Evolutionary conservation across 2,113 vertebrate genomes (phyloP), one percentile per base, ranked within the genome.

Genomic region (Rhagologus leucostigma): DNA sequence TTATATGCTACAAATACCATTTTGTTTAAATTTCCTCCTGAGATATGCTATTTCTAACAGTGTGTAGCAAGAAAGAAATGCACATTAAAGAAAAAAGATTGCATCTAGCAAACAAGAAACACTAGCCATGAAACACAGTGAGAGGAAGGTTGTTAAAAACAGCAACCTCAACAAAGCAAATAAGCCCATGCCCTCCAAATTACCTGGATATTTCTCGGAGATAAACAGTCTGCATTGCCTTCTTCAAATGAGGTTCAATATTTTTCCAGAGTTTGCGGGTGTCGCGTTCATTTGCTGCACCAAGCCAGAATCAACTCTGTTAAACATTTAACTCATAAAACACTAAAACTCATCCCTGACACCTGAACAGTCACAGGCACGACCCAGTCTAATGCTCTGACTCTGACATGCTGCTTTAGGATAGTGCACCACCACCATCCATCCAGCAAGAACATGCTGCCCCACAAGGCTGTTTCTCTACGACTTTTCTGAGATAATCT

Each of bases 161-260:
- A 79, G 53, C 52, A 87, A 65, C 27, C 44, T 49, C 30, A 74
- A 73, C 42, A 89, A 94, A 92, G 64, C 10, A 82, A 87, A 75
- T 18, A 44, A 79, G 42, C 9, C 33, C 19, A 16, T 1, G 1
- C 10, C 24, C 37, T 42, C 6, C 9, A 70, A 3, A 67, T 96
- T 97, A 99, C 99, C 99, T 99, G 97, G 99, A 99, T 95, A 99
- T 97, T 95, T 99, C 99, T 56, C 99, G 97, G 23, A 99, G 98
- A 97, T 99, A 99, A 95, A 99, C 99, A 7, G 99, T 99, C 97
- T 99, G 99, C 99, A 99, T 99, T 91, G 99, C 99, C 93, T 98
- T 99, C 96, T 99, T 99, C 98, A 99, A 89, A 96, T 99, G 99
- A 87, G 99, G 99, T 95, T 99, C 99, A 37, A 99, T 99, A 86